Percentiles rank a stretch among this genome's conserved stretches.
Conservation (phyloP, 2,797 vertebrate species). For the Cynopterus sphinx region DNA sequence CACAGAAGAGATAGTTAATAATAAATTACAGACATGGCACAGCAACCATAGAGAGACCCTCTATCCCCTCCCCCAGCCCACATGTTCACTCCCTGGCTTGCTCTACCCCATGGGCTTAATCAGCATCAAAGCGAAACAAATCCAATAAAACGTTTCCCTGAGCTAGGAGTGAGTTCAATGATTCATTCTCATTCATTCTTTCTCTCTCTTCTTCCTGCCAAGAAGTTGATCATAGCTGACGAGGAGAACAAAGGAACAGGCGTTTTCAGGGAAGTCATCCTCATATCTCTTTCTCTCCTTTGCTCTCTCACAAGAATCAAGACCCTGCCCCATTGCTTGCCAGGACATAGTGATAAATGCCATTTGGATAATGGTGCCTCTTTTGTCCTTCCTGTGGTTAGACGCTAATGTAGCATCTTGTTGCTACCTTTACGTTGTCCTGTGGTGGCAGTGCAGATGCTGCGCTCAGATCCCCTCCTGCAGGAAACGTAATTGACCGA, state of each 20-base stretch:
- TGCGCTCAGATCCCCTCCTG: not conserved
- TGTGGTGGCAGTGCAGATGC: not conserved
- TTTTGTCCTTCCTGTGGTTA: not conserved
- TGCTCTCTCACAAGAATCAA: conserved; percentile 56
- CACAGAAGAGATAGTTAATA: conserved; percentile 85
- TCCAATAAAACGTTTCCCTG: conserved; percentile 87
- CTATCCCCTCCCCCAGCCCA: conserved; percentile 38
- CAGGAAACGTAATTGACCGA: not conserved
- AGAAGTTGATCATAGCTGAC: conserved; percentile 80
- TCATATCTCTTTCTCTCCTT: conserved; percentile 16
- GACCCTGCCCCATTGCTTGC: not conserved
- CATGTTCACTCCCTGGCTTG: conserved; percentile 75
- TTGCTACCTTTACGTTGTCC: not conserved
- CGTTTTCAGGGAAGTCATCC: conserved; percentile 56
- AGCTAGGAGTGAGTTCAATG: conserved; percentile 80
- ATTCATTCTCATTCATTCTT: conserved; percentile 26
- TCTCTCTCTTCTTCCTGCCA: conserved; percentile 61
- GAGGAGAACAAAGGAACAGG: conserved; percentile 79
- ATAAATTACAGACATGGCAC: conserved; percentile 85
- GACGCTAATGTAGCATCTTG: not conserved
- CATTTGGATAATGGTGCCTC: not conserved
- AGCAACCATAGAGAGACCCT: conserved; percentile 76
- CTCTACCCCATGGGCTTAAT: conserved; percentile 87
- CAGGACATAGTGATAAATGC: not conserved
- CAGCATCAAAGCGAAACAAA: conserved; percentile 88